A percentile compares a stretch with the other conserved stretches of the same genome.
phyloP scores from a whole-genome alignment of 2,888 invertebrate species.

The Temnothorax rugatulus region DNA sequence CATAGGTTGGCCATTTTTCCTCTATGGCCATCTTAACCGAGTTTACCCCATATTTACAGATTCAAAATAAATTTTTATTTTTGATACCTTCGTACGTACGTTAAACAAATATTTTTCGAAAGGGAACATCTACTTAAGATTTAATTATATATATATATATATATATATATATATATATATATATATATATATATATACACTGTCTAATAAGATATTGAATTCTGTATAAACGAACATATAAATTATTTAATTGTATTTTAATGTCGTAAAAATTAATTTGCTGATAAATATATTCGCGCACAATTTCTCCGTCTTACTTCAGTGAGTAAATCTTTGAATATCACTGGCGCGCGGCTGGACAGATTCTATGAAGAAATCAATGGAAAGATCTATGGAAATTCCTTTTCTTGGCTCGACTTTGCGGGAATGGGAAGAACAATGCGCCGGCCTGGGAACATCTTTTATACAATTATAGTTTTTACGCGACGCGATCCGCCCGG shows the following conservation, averaged over 20 bases:
- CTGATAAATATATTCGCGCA: not conserved
- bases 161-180: not conserved
- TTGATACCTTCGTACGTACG: not conserved
- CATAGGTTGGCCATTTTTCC: too few species aligned
- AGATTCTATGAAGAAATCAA: constrained; percentile 63
- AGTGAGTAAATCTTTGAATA: constrained; percentile 55
- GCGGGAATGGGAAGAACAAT: constrained; percentile 62
- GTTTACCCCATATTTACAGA: not conserved
- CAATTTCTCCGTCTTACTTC: constrained; percentile 21
- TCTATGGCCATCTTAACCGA: too few species aligned
- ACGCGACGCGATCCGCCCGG: constrained; percentile 74
- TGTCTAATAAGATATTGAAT: not conserved
- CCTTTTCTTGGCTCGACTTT: constrained; percentile 66
- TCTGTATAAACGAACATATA: not conserved
- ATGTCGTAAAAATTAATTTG: not conserved
- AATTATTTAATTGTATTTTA: not conserved
- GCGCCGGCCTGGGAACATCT: constrained; percentile 72
- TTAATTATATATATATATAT: not conserved
- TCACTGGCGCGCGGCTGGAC: constrained; percentile 53
- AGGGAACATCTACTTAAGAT: not conserved
- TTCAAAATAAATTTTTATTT: not conserved
- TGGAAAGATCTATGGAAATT: constrained; percentile 69
- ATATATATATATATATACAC: too few species aligned
- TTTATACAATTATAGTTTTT: constrained; percentile 84
- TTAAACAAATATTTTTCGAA: not conserved